Evolutionary conservation across 2,113 vertebrate genomes (phyloP).

Genomic region (Dinomys branickii): DNA sequence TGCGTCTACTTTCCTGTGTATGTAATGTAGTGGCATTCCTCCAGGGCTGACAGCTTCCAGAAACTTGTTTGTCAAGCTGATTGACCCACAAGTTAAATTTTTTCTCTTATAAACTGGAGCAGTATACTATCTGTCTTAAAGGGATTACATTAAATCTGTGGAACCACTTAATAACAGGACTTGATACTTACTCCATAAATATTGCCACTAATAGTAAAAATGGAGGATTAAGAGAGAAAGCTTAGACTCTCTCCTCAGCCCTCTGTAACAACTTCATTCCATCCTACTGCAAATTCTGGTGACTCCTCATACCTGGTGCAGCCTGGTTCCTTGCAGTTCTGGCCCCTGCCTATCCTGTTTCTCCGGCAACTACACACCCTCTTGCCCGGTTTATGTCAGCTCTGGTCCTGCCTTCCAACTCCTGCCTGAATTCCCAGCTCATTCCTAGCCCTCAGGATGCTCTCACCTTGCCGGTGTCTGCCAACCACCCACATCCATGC

Average conservation of each 20-base stretch:
- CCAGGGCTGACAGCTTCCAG: background rate
- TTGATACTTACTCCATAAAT: background rate
- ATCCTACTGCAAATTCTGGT: background rate
- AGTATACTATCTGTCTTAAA: background rate
- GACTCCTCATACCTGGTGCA: background rate
- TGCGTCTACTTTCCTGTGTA: too few relatives aligned
- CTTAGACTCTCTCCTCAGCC: background rate
- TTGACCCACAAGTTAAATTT: background rate
- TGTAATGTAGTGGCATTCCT: too few relatives aligned
- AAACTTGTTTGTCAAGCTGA: background rate
- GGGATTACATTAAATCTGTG: background rate
- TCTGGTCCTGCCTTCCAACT: background rate
- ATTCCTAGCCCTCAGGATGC: too few relatives aligned
- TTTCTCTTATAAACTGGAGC: background rate
- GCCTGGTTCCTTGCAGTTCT: background rate
- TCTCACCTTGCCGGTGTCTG: background rate
- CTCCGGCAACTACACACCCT: background rate
- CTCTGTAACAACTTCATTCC: background rate
- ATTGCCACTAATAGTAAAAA: background rate
- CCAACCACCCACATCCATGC: too few relatives aligned
- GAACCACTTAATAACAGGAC: background rate
- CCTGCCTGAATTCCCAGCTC: background rate
- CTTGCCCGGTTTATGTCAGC: background rate
- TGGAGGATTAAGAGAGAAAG: background rate
- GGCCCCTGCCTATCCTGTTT: background rate